Base-by-base conservation (phyloP, 2,113 vertebrate genomes). In the Urocynchramus pylzowi region DNA sequence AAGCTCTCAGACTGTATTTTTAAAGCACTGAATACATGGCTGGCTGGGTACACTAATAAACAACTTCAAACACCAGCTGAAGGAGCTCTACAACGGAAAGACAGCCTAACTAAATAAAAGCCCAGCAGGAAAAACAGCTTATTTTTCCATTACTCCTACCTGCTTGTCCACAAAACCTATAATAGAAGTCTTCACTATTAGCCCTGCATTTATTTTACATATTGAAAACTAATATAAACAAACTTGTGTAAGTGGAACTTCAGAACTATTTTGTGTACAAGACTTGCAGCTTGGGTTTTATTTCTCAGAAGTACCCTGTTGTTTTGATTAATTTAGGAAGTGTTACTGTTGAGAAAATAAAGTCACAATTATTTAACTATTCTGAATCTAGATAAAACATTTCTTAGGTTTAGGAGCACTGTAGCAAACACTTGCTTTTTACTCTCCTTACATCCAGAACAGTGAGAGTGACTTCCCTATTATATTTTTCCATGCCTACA, bases 21-120 rank as follows among this genome's bases (percentile, higher is more conserved):
- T 97, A 94, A 97, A 95, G 89, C 71, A 64, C 28, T 50, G 52
- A 94, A 91, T 61, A 84, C 81, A 95, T 67, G 94, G 95, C 86
- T 97, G 97, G 77, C 86, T 97, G 90, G 78, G 67, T 84, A 95
- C 92, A 97, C 84, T 97, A 97, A 97, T 79, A 97, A 95, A 84
- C 31, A 91, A 79, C 92, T 93, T 93, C 93, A 91, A 94, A 95
- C 63, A 95, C 14, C 82, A 95, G 87, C 8, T 70, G 63, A 95
- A 96, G 52, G 76, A 83, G 77, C 5, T 69, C 54, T 82, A 9
- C 64, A 96, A 96, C 52, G 47, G 81, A 96, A 97, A 95, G 77
- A 68, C 22, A 16, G 52, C 24, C 83, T 63, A 80, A 90, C 83
- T 87, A 96, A 93, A 88, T 60, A 79, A 98, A 97, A 77, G 50